Base-by-base conservation (phyloP, 2,888 invertebrate species). In the Caenorhabditis sp. region DNA sequence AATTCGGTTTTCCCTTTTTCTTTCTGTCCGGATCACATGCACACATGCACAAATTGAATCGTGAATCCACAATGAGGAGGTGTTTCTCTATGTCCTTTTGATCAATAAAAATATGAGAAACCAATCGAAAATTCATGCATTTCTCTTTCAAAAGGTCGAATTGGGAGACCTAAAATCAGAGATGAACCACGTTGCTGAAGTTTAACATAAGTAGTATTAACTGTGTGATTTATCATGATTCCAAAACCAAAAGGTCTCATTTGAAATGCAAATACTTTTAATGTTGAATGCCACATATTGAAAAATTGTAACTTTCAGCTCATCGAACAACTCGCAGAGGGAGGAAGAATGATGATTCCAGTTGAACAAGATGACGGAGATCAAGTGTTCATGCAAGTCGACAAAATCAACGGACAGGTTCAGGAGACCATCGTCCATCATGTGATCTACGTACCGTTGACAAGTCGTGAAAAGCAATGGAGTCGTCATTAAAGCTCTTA, bases 401-500 rank as follows among this genome's bases (percentile, higher is more conserved):
- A 99, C 93, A 98, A 98, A 93, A 94, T 93, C 2, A 95, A 96
- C 92, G 98, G 98, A 8, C 94, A 95, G 82, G 61, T 89, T 35
- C 41, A 58, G 6, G 95, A 95, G 88, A 84, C 85, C 49, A 94
- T 95, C 54, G 94, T 99, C 12, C 97, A 98, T 96, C 96, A 96
- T 54, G 99, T 99, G 14, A 95, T 97, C 89, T 99, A 97, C 93
- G 98, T 99, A 44, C 98, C 98, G 0, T 94, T 99, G 59, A 98
- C 98, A 0, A 97, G 97, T 14, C 79, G 79, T 19, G 79, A 79
- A 26, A 24, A 70, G 16, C 79, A 79, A 38, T 79, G 70, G 79
- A 79, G 54, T 16, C 24, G 26, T 35, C 54, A 26, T 26, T 54
- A 26, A 54, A 64, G 14, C 26, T 14, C 26, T 5, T 54, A 54